Evolutionary conservation across 2,113 vertebrate species (phyloP), one percentile per base, ranked within the genome.

Genomic region (Pimephales promelas): DNA sequence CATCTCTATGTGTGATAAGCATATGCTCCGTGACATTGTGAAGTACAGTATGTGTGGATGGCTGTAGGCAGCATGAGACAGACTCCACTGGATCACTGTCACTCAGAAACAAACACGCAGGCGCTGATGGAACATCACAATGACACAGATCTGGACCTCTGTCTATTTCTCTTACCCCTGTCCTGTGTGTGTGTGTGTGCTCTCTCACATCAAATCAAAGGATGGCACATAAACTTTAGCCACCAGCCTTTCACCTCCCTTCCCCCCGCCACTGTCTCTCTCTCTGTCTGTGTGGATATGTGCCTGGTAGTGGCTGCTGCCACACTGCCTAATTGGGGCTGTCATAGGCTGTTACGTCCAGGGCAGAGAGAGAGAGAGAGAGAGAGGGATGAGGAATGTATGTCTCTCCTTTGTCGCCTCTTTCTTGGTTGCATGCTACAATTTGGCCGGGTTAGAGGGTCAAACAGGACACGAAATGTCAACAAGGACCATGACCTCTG

Each of bases 71-170:
- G 70, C 59, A 72, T 80, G 61, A 87, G 87, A 81, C 84, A 85
- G 84, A 75, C 90, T 91, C 89, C 81, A 88, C 86, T 89, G 81
- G 91, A 92, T 93, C 91, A 90, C 88, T 93, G 93, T 94, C 93
- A 92, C 88, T 92, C 91, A 91, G 62, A 78, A 82, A 89, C 85
- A 93, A 92, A 87, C 88, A 87, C 85, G 88, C 85, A 89, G 90
- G 92, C 90, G 90, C 88, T 93, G 93, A 94, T 88, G 86, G 86
- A 88, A 89, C 88, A 90, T 87, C 90, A 91, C 89, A 80, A 85
- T 92, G 93, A 94, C 92, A 92, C 90, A 89, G 90, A 91, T 92
- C 89, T 91, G 91, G 92, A 92, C 90, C 84, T 84, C 91, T 92
- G 91, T 92, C 91, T 90, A 88, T 83, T 91, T 89, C 87, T 91